Conservation (phyloP, 2,797 vertebrate genomes). For the Crax fasciolata region DNA sequence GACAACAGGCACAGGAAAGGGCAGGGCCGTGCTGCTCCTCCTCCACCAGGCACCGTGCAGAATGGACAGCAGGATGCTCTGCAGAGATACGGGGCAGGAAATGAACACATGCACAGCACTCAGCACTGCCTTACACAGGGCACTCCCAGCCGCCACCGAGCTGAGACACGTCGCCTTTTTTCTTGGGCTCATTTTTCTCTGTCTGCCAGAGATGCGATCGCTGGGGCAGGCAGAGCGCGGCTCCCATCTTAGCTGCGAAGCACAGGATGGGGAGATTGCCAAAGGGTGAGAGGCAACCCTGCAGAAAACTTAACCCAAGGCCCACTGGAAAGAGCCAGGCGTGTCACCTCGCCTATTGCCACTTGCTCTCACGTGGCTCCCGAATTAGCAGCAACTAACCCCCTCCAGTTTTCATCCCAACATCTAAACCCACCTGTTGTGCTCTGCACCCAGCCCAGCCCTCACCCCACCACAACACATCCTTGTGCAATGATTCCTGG, state of each 20-base stretch:
- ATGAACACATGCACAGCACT: neutral
- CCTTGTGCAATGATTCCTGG: neutral
- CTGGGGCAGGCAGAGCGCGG: neutral
- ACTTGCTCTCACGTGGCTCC: conserved; percentile 43
- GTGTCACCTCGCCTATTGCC: conserved; percentile 22
- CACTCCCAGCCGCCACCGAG: too few relatives aligned
- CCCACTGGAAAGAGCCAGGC: neutral
- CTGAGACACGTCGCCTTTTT: neutral
- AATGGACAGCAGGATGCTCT: neutral
- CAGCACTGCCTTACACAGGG: neutral
- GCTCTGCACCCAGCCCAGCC: neutral
- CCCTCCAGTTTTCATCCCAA: neutral
- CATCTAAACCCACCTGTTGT: neutral
- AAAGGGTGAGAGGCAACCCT: neutral
- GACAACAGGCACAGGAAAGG: conserved; percentile 33
- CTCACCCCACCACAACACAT: neutral
- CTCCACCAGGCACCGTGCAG: neutral
- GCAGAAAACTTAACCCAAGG: conserved; percentile 1
- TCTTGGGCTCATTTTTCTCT: neutral
- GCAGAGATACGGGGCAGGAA: neutral
- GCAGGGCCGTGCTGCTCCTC: neutral
- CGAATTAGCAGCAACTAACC: conserved; percentile 44
- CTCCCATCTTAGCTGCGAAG: neutral
- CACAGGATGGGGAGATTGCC: neutral
- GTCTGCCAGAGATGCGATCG: neutral